Base-by-base conservation (phyloP, 2,113 vertebrate genomes). In the Ovis aries region DNA sequence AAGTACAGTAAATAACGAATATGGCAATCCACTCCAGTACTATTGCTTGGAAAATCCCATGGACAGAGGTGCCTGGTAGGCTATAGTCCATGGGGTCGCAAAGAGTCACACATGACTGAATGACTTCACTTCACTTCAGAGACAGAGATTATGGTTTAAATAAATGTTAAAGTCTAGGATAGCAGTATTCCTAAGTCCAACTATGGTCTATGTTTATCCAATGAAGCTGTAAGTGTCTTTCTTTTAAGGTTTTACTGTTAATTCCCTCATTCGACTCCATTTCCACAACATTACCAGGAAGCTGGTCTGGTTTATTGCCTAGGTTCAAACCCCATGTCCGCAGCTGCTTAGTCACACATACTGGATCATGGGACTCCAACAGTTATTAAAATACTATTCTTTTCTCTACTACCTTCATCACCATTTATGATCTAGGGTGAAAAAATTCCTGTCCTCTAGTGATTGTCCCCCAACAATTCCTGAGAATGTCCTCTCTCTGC, bases 341-440 rank as follows among this genome's bases (percentile, higher is more conserved):
- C 0, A 1, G 0, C 13, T 45, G 29, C 15, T 48, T 55, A 86
- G 55, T 95, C 60, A 94, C 7, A 10, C 1, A 11, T 4, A 33
- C 27, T 31, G 27, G 21, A 27, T 29, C 9, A 21, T 21, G 2
- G 48, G 48, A 53, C 25, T 36, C 31, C 25, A 55, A 2, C 0
- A 50, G 27, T 53, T 29, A 71, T 29, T 91, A 48, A 83, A 87
- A 23, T 31, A 50, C 3, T 6, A 31, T 16, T 36, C 2, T 84
- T 33, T n/a, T 64, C 29, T 64, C 27, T 87, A 2, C 6, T 45
- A 16, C 3, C 9, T 77, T 40, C 21, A 15, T 31, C 43, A 62
- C 43, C 5, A 36, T 29, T 53, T 78, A 6, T 57, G 45, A 40
- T 82, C 27, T 31, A 15, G 23, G 87, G 40, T 0, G 57, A 3